Conservation (phyloP, 2,113 vertebrate species). For the Ardeotis arabs region DNA sequence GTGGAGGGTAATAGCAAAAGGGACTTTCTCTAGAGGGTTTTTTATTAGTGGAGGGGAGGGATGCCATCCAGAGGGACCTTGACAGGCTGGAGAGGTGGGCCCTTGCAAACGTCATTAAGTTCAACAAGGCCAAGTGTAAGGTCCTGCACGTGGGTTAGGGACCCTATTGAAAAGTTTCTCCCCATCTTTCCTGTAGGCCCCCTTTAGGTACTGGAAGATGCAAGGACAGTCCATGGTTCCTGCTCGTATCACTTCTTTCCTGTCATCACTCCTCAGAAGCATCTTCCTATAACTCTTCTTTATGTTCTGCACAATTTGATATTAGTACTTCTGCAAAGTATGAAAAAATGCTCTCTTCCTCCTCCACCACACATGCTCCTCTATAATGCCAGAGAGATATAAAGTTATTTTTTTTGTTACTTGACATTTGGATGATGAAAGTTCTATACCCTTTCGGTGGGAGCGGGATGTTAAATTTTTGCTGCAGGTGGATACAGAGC, state of each 20-base stretch:
- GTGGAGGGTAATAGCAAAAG: neutral
- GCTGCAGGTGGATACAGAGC: conserved; percentile 32
- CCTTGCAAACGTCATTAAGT: too few relatives aligned
- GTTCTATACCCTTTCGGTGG: conserved; percentile 21
- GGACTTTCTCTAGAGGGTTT: neutral
- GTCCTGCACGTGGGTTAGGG: too few relatives aligned
- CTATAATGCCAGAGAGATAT: neutral
- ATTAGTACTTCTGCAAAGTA: conserved; percentile 40
- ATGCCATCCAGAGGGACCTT: too few relatives aligned
- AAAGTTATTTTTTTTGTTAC: neutral
- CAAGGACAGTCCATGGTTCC: neutral
- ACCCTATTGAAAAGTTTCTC: too few relatives aligned
- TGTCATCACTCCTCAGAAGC: neutral
- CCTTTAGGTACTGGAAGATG: too few relatives aligned
- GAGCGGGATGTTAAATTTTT: conserved; percentile 43
- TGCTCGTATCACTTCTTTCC: neutral
- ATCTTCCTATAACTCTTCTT: neutral
- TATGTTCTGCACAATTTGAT: conserved; percentile 43
- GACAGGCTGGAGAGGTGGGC: too few relatives aligned
- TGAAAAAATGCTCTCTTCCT: conserved; percentile 29
- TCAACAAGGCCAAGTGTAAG: too few relatives aligned
- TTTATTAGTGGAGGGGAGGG: neutral
- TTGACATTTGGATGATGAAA: conserved; percentile 54
- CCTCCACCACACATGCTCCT: neutral
- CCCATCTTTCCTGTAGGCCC: too few relatives aligned